Conservation (phyloP, 2,113 vertebrate genomes). For the Galemys pyrenaicus region DNA sequence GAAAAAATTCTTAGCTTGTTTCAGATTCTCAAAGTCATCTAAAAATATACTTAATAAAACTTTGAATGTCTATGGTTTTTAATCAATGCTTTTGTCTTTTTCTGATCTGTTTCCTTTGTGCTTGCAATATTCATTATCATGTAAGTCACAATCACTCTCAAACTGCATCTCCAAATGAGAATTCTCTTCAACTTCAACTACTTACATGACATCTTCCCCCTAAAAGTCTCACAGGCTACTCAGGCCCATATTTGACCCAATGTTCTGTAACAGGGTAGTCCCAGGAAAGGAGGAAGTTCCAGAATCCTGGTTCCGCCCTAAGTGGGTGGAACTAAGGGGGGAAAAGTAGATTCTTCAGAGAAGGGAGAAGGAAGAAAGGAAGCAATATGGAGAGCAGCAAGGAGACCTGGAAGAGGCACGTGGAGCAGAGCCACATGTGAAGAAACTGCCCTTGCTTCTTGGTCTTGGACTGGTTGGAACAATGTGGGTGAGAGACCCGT, state of each 20-base stretch:
- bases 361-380: too few species aligned
- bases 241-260: background rate
- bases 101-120: background rate
- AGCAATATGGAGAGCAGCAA: too few species aligned
- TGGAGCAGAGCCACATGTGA: too few species aligned
- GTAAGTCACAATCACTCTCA: background rate
- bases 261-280: too few species aligned
- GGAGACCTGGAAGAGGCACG: too few species aligned
- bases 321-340: too few species aligned
- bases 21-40: background rate
- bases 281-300: too few species aligned
- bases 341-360: too few species aligned
- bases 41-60: background rate
- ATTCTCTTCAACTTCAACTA: background rate
- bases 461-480: too few species aligned
- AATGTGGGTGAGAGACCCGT: too few species aligned
- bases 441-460: too few species aligned
- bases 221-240: background rate
- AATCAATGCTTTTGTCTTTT: background rate
- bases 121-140: background rate
- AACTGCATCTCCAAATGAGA: background rate
- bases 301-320: too few species aligned
- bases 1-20: background rate
- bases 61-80: background rate
- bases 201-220: background rate